Base-by-base conservation (phyloP, 2,113 vertebrate genomes). In the Otus sunia region DNA sequence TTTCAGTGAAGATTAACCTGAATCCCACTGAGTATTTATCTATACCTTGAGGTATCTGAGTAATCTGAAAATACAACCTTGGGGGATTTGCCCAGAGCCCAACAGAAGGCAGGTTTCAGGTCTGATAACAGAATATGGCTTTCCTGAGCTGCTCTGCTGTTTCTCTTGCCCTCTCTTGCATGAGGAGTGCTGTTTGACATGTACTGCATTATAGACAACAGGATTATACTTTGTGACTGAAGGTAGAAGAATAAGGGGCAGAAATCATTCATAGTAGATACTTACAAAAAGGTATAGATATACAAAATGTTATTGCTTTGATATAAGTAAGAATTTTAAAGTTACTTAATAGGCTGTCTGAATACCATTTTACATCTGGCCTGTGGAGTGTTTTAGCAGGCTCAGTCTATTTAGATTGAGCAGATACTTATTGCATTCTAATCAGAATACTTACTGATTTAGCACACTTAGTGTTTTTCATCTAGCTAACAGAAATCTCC, bases 361-460 rank as follows among this genome's bases (percentile, higher is more conserved):
- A 86, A 58, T 67, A 50, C 7, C 26, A 39, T 89, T 81, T 88
- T 78, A 68, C 15, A 60, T 86, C 56, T 78, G 69, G 60, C n/a
- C 56, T 78, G 17, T 86, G 72, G 39, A 84, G 37, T 23, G 30
- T 81, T 77, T 75, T 78, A 94, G 72, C 68, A 89, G 53, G 32
- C 39, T 93, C 52, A 81, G 39, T 77, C 76, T 87, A 20, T 93
- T 90, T 67, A 55, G 47, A 56, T 26, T 86, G 73, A 83, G 60
- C 66, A 56, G 79, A 43, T 86, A 75, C 30, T 89, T 94, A 69
- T 0, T 82, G 75, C 71, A 88, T 94, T 17, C 56, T 82, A 73
- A 96, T 88, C 41, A 94, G 72, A 87, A 85, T 76, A 85, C 62
- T 75, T 87, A 89, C 58, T 62, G 49, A 86, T 96, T 83, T 92